Base-by-base conservation (phyloP, 1,140 invertebrate species). In the Anadara kagoshimensis region DNA sequence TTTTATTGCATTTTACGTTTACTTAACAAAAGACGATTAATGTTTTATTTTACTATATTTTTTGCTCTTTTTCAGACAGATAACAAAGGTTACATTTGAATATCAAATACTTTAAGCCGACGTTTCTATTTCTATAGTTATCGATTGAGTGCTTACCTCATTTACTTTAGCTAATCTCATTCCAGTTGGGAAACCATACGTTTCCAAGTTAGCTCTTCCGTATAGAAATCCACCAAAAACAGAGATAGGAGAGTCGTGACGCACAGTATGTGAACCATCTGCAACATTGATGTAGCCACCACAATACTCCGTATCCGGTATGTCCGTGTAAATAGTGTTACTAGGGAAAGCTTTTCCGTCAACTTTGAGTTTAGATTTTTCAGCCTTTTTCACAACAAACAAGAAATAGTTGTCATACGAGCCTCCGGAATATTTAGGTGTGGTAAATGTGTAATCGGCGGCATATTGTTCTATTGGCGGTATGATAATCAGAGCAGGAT, bases 401-500 rank as follows among this genome's bases (percentile, higher is more conserved):
- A 80, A 73, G 29, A 83, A 71, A 44, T 74, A 80, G 73, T 79
- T 81, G 22, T 72, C 66, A 36, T 71, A 67, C 1, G 41, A 67
- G 24, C 71, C 70, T 8, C 47, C 16, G 7, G 70, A 67, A 56
- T 77, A 74, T 66, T 80, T 63, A 5, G 80, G 72, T 26, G 83
- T 81, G 12, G 77, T 67, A 64, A 79, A 84, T 0, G 78, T 82
- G 68, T 84, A 84, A 49, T 82, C 81, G 11, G 76, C 75, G n/a
- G 72, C 75, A 59, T 67, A 84, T 59, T 80, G 83, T 49, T 78
- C 72, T 11, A 76, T 64, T n/a, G 82, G 78, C 18, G 73, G 65
- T n/a, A 84, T 61, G 12, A 77, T 57, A 14, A 76, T 73, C 75
- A 84, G 73, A 22, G 78, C 72, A 8, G 84, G 83, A 58, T 84